A percentile compares a stretch with the other conserved stretches of the same genome.
Evolutionary conservation across 2,888 invertebrate species (phyloP).

Genomic region (Himalopsyche tibetana): DNA sequence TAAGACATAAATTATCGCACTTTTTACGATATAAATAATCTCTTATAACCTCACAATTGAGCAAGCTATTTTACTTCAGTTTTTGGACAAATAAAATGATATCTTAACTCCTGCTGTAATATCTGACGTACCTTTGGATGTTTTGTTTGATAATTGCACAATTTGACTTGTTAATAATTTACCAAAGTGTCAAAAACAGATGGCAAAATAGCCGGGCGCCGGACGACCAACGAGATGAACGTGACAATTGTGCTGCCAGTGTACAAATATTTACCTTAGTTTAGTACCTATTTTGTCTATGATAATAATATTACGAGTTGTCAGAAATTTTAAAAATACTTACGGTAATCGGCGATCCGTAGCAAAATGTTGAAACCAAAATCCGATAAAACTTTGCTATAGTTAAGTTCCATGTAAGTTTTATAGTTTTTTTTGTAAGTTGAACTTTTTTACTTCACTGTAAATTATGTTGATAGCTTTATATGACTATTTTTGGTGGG

Average conservation of each 20-base stretch:
- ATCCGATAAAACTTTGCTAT: not conserved
- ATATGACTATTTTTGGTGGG: too few relatives aligned
- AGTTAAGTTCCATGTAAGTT: not conserved
- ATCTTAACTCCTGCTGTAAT: not conserved
- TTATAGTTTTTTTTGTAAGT: too few relatives aligned
- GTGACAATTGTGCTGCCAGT: not conserved
- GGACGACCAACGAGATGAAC: not conserved
- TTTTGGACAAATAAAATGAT: not conserved
- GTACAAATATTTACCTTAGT: too few relatives aligned
- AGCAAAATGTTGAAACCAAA: not conserved
- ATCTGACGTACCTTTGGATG: not conserved
- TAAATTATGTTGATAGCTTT: too few relatives aligned
- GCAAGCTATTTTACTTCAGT: not conserved
- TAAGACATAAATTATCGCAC: slow-evolving; percentile 18
- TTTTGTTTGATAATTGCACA: not conserved
- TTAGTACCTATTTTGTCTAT: too few relatives aligned
- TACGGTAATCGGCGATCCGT: not conserved
- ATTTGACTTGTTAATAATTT: not conserved
- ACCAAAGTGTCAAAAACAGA: slow-evolving; percentile 15
- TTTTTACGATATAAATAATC: slow-evolving; percentile 38
- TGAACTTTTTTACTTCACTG: too few relatives aligned
- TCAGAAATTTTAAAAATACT: not conserved
- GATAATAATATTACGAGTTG: not conserved
- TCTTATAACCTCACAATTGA: slow-evolving; percentile 10
- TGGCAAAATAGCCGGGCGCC: slow-evolving; percentile 4